phyloP scores from a whole-genome alignment of 2,888 invertebrate species.

The Spialia ferax region DNA sequence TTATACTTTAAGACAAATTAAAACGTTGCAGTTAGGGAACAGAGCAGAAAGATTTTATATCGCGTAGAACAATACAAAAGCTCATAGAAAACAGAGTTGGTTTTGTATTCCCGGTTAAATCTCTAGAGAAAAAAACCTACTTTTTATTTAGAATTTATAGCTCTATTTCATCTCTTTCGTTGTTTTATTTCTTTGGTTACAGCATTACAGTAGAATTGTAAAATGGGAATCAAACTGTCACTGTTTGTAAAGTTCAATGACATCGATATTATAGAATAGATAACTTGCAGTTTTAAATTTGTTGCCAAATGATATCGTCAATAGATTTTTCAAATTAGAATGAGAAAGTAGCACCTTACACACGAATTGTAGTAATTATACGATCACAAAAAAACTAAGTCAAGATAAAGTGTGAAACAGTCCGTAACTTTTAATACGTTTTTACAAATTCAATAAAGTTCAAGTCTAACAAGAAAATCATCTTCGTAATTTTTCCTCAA shows the following conservation, averaged over 20 bases:
- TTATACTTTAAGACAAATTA: constrained; percentile 19
- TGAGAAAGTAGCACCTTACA: too few species aligned
- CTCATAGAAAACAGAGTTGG: neutral
- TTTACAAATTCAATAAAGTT: neutral
- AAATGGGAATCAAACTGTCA: neutral
- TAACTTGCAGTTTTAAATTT: too few species aligned
- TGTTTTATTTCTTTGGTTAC: neutral
- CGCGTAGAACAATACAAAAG: constrained; percentile 8
- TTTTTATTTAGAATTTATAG: neutral
- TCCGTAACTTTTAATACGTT: neutral
- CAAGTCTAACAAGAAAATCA: neutral
- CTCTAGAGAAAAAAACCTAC: neutral
- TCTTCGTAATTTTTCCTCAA: neutral
- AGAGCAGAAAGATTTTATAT: constrained; percentile 8
- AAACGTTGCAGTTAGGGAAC: constrained; percentile 14
- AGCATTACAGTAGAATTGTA: neutral
- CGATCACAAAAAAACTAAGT: too few species aligned
- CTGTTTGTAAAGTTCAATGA: too few species aligned
- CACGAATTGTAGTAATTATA: too few species aligned
- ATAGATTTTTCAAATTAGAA: too few species aligned
- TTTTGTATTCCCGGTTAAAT: neutral
- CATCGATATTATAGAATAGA: too few species aligned
- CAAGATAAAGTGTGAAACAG: too few species aligned
- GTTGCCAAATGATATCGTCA: too few species aligned
- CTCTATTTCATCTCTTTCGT: neutral